Evolutionary conservation across 2,888 invertebrate species (phyloP), one percentile per base, ranked within the genome.

Genomic region (Orchestes rusci): DNA sequence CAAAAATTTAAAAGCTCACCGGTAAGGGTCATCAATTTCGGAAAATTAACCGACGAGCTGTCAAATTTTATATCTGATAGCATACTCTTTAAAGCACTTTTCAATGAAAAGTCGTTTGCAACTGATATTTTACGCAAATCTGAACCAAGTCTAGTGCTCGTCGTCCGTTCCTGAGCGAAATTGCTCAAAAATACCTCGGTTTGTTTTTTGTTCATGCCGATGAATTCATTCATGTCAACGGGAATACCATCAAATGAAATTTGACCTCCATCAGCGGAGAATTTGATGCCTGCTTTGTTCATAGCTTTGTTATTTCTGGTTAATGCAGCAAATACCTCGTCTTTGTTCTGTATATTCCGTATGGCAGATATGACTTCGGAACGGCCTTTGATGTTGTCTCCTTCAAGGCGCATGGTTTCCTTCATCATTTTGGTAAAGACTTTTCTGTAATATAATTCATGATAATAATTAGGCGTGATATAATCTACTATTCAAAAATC

Each of bases 351-450:
- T 32, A 76, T 74, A 53, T 67, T 75, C 37, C 70, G 65, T 36
- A 76, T 71, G 10, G 74, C 70, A 47, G 63, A 62, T 36, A 78
- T 77, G 1, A 78, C 74, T 61, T 76, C 76, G 0, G 74, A 69
- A 57, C 71, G 73, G 16, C 75, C 77, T 47, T 55, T 53, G 4
- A 31, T 36, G 1, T 69, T 58, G 4, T 69, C 55, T 16, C 75
- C 74, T 20, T 60, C 51, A 1, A 69, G 59, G 23, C 73, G 60
- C 13, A 75, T 64, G 0, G 76, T 73, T 56, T 76, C 75, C 2
- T 74, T 75, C 56, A 72, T 66, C 53, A 77, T 59, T 61, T 76
- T 76, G 56, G 74, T 73, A 55, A 76, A 77, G 39, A 74, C 74
- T 72, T 72, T 76, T 52, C 77, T 76, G 20, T n/a, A n/a, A n/a